Evolutionary conservation across 2,797 vertebrate species (phyloP), one percentile per base, ranked within the genome.

Genomic region (Coluber constrictor): DNA sequence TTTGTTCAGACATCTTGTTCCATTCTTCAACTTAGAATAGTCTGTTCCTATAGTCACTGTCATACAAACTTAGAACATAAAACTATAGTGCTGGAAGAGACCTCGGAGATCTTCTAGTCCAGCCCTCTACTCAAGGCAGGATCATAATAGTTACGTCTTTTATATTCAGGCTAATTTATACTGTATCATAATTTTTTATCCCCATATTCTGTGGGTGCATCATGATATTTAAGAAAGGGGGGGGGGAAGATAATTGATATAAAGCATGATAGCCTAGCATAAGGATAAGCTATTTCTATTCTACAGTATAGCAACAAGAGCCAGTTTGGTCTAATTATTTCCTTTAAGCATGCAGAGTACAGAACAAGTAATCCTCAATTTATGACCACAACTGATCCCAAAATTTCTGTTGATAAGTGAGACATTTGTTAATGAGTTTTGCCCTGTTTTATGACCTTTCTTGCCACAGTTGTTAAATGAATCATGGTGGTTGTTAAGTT

Each of bases 11-110:
- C 4, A 55, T 47, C n/a, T 87, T 47, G 32, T 43, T 59, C 91
- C 66, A 74, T 63, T 74, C 95, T 92, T 94, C 94, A 93, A 91
- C 92, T 96, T 23, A 37, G 18, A 57, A 86, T 2, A 86, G 8
- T 3, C 32, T 37, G 9, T 60, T 86, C 66, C 47, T n/a, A 90
- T 47, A 55, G 55, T 57, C 20, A 18, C n/a, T 43, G 55, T 90
- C 70, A 74, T 5, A 16, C 0, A 56, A n/a, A 37, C 20, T 25
- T 90, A 32, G 32, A 74, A 74, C 32, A 37, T 37, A 37, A 18
- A 37, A 16, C n/a, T 18, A 16, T 18, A 74, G n/a, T 15, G 15
- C 6, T 7, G 7, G 66, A 70, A 32, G n/a, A 29, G 66, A 74
- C n/a, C 15, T 37, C n/a, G 0, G 16, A 74, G 7, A 74, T 74